Percentiles rank a stretch among this genome's conserved stretches.
These are phyloP conservation scores for Crocallis elinguaria DNA, from an alignment of 2,888 invertebrate species.

Conservation along the genomic window DNA sequence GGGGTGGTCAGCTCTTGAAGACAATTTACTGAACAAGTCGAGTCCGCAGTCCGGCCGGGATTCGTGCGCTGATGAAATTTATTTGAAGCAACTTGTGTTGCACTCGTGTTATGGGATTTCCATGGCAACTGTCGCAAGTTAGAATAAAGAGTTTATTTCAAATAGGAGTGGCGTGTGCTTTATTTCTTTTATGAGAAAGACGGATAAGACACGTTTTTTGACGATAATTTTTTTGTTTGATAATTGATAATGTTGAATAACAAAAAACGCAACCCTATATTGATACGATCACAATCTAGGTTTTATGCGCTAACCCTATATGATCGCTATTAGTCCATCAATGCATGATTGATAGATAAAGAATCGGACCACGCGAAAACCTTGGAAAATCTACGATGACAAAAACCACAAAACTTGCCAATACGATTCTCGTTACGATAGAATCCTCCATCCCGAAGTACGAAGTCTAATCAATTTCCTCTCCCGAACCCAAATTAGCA, in stretches of 20 bases:
- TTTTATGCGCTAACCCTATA: too few species aligned
- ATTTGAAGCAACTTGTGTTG: conserved; percentile 73
- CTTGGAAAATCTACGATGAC: too few species aligned
- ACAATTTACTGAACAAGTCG: conserved; percentile 81
- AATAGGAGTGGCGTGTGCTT: conserved; percentile 21
- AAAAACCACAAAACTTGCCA: neutral
- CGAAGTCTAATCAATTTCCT: neutral
- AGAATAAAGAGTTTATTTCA: conserved; percentile 31
- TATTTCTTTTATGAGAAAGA: conserved; percentile 12
- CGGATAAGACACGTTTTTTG: conserved; percentile 6
- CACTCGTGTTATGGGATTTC: conserved; percentile 67
- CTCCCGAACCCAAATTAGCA: conserved; percentile 4
- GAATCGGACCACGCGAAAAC: too few species aligned
- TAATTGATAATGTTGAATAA: too few species aligned
- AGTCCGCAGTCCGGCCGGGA: conserved; percentile 67
- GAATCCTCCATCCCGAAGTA: neutral
- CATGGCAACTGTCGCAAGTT: conserved; percentile 42
- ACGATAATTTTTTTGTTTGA: conserved; percentile 9
- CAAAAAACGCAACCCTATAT: too few species aligned
- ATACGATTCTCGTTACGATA: neutral
- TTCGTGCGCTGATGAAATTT: conserved; percentile 78
- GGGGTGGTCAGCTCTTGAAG: conserved; percentile 82
- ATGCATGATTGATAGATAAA: too few species aligned
- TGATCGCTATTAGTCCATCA: too few species aligned
- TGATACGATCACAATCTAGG: too few species aligned